phyloP scores from a whole-genome alignment of 1,140 invertebrate genomes.

The Lasioglossum baleicum region DNA sequence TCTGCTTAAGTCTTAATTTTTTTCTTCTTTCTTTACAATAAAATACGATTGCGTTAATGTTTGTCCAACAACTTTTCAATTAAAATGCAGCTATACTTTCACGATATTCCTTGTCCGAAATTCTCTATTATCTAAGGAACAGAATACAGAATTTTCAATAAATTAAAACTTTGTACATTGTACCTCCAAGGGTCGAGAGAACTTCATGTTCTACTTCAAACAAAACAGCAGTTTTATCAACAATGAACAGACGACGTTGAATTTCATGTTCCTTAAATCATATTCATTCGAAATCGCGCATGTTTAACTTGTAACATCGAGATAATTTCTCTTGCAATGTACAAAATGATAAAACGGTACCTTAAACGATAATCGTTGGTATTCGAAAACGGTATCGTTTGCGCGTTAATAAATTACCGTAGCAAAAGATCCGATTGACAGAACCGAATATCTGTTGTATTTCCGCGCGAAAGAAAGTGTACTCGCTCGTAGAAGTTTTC shows the following conservation, averaged over 20 bases:
- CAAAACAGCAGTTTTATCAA: neutral
- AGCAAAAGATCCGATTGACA: slow-evolving; percentile 64
- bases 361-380: too few species aligned
- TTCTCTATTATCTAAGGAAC: slow-evolving; percentile 10
- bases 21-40: slow-evolving; percentile 22
- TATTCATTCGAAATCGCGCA: neutral
- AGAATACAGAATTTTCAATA: neutral
- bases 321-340: slow-evolving; percentile 7
- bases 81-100: slow-evolving; percentile 27
- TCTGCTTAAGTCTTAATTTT: slow-evolving; percentile 12
- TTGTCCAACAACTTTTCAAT: slow-evolving; percentile 7
- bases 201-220: slow-evolving; percentile 5
- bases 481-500: slow-evolving; percentile 64
- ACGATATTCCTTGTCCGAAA: neutral
- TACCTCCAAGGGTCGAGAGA: slow-evolving; percentile 19
- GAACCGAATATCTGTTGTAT: slow-evolving; percentile 58
- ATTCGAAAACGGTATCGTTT: slow-evolving; percentile 51
- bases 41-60: slow-evolving; percentile 19
- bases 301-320: neutral
- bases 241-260: slow-evolving; percentile 10
- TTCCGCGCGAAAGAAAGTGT: slow-evolving; percentile 64
- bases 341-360: slow-evolving; percentile 28
- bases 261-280: neutral
- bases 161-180: slow-evolving; percentile 25
- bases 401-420: slow-evolving; percentile 71